A percentile compares a stretch with the other conserved stretches of the same genome.
phyloP scores from a whole-genome alignment of 2,797 vertebrate genomes.

The Coranthus polyacanthus region DNA sequence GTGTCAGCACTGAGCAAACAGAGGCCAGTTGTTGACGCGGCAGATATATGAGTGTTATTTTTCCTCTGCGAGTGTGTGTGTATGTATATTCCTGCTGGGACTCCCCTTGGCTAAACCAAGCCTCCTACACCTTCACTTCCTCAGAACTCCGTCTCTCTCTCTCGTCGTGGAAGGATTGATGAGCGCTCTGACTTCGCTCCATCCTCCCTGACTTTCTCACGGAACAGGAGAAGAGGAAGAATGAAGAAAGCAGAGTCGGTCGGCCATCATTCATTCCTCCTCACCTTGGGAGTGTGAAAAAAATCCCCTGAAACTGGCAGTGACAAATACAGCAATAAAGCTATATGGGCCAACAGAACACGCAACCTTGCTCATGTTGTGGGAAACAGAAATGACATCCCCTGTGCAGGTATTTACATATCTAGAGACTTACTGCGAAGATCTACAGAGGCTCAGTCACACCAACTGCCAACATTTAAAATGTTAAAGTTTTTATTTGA shows the following conservation, averaged over 20 bases:
- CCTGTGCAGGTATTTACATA: constrained; percentile 15
- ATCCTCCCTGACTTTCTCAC: constrained; percentile 72
- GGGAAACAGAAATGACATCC: constrained; percentile 54
- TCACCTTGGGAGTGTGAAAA: constrained; percentile 70
- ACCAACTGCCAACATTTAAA: neutral
- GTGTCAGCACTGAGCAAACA: constrained; percentile 84
- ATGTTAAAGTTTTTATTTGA: neutral
- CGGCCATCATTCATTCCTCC: constrained; percentile 64
- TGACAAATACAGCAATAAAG: constrained; percentile 67
- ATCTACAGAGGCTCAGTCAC: neutral
- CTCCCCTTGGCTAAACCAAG: constrained; percentile 78
- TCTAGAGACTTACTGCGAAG: constrained; percentile 18
- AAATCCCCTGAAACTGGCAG: constrained; percentile 35
- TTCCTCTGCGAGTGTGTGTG: constrained; percentile 68
- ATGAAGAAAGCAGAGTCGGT: constrained; percentile 51
- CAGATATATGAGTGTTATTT: constrained; percentile 87
- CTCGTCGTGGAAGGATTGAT: constrained; percentile 61
- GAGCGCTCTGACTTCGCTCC: constrained; percentile 46
- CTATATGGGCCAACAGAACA: constrained; percentile 35
- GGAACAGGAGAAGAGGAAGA: constrained; percentile 54
- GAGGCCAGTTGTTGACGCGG: constrained; percentile 82
- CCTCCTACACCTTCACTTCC: constrained; percentile 79
- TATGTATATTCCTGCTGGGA: constrained; percentile 78
- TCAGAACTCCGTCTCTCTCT: constrained; percentile 66
- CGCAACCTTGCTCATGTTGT: constrained; percentile 47